Evolutionary conservation across 2,888 invertebrate species (phyloP).

Genomic region (Acheta domesticus): DNA sequence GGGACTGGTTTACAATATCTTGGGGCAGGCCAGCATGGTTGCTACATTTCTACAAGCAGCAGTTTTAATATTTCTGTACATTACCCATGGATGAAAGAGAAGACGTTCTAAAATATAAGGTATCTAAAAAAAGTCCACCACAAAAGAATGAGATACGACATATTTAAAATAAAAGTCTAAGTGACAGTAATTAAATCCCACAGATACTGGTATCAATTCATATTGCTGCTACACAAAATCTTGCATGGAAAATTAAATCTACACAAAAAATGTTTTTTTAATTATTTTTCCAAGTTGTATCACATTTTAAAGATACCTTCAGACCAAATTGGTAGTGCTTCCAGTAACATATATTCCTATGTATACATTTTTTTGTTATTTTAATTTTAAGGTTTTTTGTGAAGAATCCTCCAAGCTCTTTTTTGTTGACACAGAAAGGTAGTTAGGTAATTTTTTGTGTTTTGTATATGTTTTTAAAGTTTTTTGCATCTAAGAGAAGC

Average conservation of each 20-base stretch:
- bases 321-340: constrained; percentile 36
- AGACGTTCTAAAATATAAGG: constrained; percentile 43
- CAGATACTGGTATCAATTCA: constrained; percentile 48
- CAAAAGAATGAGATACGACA: constrained; percentile 39
- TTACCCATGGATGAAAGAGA: constrained; percentile 43
- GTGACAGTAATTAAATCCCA: neutral
- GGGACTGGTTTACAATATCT: constrained; percentile 21
- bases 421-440: constrained; percentile 37
- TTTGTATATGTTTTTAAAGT: constrained; percentile 32
- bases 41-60: constrained; percentile 45
- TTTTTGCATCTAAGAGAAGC: constrained; percentile 37
- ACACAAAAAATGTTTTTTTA: constrained; percentile 30
- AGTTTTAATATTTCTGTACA: constrained; percentile 43
- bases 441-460: constrained; percentile 35
- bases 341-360: constrained; percentile 35
- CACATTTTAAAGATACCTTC: constrained; percentile 36
- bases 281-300: constrained; percentile 35
- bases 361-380: constrained; percentile 30
- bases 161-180: constrained; percentile 11
- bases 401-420: constrained; percentile 35
- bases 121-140: constrained; percentile 37
- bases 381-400: constrained; percentile 33
- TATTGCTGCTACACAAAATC: constrained; percentile 47
- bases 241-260: constrained; percentile 36
- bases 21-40: constrained; percentile 42